A percentile compares a stretch with the other conserved stretches of the same genome.
Conservation (phyloP, 2,797 vertebrate species). For the Podarcis siculus region DNA sequence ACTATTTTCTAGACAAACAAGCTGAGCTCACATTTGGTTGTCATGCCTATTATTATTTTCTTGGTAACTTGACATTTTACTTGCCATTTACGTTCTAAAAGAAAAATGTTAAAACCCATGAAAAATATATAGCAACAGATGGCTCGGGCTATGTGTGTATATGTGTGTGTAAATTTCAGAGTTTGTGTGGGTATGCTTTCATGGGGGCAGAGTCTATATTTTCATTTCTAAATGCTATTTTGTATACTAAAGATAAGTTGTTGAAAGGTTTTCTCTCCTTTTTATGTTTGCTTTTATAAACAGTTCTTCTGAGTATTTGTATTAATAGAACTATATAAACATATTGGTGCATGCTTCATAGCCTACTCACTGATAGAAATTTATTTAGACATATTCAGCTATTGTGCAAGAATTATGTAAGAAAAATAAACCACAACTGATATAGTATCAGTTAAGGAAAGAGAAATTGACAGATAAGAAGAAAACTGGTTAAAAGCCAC, state of each 20-base stretch:
- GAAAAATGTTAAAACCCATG: slow-evolving; percentile 70
- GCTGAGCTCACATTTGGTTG: slow-evolving; percentile 68
- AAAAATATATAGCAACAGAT: slow-evolving; percentile 73
- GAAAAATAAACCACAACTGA: slow-evolving; percentile 1
- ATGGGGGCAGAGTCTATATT: slow-evolving; percentile 44
- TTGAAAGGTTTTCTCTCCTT: slow-evolving; percentile 34
- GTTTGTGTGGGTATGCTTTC: slow-evolving; percentile 22
- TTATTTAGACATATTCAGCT: slow-evolving; percentile 13
- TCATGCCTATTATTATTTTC: slow-evolving; percentile 70
- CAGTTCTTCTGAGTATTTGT: not conserved
- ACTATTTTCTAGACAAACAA: slow-evolving; percentile 47
- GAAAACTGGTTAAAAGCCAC: not conserved
- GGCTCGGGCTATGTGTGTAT: slow-evolving; percentile 56
- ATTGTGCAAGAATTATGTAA: not conserved
- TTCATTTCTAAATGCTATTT: slow-evolving; percentile 62
- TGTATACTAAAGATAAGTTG: slow-evolving; percentile 49
- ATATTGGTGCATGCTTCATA: not conserved
- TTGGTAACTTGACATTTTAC: slow-evolving; percentile 73
- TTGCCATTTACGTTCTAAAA: slow-evolving; percentile 75
- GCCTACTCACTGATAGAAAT: slow-evolving; percentile 17
- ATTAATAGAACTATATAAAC: slow-evolving; percentile 8
- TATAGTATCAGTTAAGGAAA: slow-evolving; percentile 27
- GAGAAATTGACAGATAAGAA: slow-evolving; percentile 9
- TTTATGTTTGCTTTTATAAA: slow-evolving; percentile 43
- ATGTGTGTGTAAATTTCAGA: slow-evolving; percentile 32